Percentiles rank a stretch among this genome's conserved stretches.
Evolutionary conservation across 2,888 invertebrate genomes (phyloP).

Genomic region (Platycheirus rosarum): DNA sequence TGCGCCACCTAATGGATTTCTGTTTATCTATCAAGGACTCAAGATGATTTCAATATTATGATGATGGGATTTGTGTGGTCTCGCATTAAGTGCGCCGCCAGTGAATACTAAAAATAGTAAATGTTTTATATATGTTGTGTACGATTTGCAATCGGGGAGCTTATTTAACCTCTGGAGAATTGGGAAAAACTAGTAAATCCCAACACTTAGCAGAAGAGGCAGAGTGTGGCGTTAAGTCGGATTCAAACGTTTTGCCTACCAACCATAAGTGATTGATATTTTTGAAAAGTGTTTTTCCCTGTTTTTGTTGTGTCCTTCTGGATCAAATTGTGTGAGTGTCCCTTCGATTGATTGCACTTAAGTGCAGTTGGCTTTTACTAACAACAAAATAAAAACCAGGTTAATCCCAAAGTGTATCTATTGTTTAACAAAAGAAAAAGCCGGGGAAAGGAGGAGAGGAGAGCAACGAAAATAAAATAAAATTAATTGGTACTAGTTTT

Average conservation of each 20-base stretch:
- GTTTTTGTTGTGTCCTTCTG: constrained; percentile 1
- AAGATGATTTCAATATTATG: constrained; percentile 75
- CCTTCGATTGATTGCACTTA: constrained; percentile 37
- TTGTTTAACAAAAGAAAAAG: constrained; percentile 18
- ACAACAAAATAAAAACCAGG: constrained; percentile 39
- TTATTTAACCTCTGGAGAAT: constrained; percentile 2
- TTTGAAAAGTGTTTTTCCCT: constrained; percentile 33
- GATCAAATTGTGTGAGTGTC: constrained; percentile 30
- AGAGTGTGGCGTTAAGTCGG: not conserved
- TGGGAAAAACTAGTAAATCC: not conserved
- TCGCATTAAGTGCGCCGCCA: constrained; percentile 65
- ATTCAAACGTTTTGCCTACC: constrained; percentile 50
- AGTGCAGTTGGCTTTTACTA: constrained; percentile 27
- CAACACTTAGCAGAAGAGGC: not conserved
- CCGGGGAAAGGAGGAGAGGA: not conserved
- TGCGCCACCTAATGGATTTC: constrained; percentile 76
- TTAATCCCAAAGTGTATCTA: constrained; percentile 57
- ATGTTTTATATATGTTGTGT: constrained; percentile 18
- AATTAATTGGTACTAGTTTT: constrained; percentile 65
- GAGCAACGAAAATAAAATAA: constrained; percentile 24
- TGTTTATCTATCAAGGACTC: constrained; percentile 76
- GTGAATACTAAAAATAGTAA: constrained; percentile 69
- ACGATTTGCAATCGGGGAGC: constrained; percentile 26
- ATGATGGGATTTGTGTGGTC: constrained; percentile 73
- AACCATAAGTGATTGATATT: constrained; percentile 20